Base-by-base conservation (phyloP, 2,888 invertebrate species). In the Cataglyphis albicans region DNA sequence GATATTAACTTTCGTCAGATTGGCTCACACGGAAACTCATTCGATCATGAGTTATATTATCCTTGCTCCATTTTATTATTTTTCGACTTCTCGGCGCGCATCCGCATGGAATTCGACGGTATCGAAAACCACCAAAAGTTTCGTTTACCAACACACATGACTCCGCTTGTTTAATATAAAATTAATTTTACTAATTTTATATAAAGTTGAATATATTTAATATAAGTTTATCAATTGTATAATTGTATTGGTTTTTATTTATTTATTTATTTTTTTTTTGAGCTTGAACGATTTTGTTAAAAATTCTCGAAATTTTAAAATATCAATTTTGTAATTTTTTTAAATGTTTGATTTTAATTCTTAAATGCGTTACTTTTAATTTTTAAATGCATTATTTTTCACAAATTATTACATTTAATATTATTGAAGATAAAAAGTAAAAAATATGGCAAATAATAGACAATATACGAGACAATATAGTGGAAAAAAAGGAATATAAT, bases 21-120 rank as follows among this genome's bases (percentile, higher is more conserved):
- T 52, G 25, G 61, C 44, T 25, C 59, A 64, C 65, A 67, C 68
- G 57, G 57, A 82, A 82, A 84, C 65, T 83, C 84, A 86, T 86
- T 88, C 84, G 84, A 89, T 88, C 84, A 81, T 61, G 73, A 87
- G 84, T 87, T 82, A 88, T 63, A 65, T 61, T 44, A 38, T 64
- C n/a, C 32, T 57, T 41, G n/a, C 63, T 75, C 41, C 18, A 10
- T 64, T 35, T 64, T 18, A 18, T 25, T 9, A 63, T 44, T 10
- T 32, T 48, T 21, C 12, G 25, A 75, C 3, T 57, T 75, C 57
- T 21, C 65, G 44, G n/a, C 44, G 21, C 9, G 41, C 25, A 57
- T 52, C 29, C n/a, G 29, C 48, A n/a, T 21, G 6, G 21, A 35
- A 64, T 75, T 64, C 12, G n/a, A 41, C 15, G 21, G 32, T n/a